Conservation (phyloP, 2,888 invertebrate species). For the Galeopsomyia nigrocyanea region DNA sequence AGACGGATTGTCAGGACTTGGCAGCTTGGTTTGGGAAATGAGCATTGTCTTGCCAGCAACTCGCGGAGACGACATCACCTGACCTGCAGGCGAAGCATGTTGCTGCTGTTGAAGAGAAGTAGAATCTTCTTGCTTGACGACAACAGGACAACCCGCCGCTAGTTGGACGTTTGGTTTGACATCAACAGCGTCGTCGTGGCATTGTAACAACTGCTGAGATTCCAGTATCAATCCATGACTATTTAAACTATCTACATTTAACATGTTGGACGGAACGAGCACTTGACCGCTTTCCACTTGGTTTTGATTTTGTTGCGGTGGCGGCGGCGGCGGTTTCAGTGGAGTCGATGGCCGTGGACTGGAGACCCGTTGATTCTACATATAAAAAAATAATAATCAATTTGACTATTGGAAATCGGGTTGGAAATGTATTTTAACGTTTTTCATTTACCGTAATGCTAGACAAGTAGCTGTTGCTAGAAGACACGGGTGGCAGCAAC, state of each 20-base stretch:
- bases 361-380: conserved; percentile 54
- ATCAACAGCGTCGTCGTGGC: conserved; percentile 64
- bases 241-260: conserved; percentile 58
- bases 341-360: conserved; percentile 40
- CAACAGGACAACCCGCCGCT: conserved; percentile 52
- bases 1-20: conserved; percentile 53
- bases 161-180: conserved; percentile 60
- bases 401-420: no score
- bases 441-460: conserved; percentile 37
- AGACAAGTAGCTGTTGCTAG: conserved; percentile 34
- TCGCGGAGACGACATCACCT: conserved; percentile 58
- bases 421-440: no score
- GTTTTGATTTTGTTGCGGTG: conserved; percentile 40
- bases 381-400: conserved; percentile 25
- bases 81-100: conserved; percentile 59
- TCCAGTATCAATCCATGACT: conserved; percentile 48
- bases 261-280: conserved; percentile 60
- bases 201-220: conserved; percentile 61
- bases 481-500: neutral
- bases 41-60: conserved; percentile 41
- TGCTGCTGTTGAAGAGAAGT: conserved; percentile 62
- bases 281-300: conserved; percentile 56
- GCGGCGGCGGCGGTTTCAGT: conserved; percentile 30
- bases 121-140: conserved; percentile 61
- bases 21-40: conserved; percentile 46